Evolutionary conservation across 2,797 vertebrate species (phyloP).

Genomic region (Valencia hispanica): DNA sequence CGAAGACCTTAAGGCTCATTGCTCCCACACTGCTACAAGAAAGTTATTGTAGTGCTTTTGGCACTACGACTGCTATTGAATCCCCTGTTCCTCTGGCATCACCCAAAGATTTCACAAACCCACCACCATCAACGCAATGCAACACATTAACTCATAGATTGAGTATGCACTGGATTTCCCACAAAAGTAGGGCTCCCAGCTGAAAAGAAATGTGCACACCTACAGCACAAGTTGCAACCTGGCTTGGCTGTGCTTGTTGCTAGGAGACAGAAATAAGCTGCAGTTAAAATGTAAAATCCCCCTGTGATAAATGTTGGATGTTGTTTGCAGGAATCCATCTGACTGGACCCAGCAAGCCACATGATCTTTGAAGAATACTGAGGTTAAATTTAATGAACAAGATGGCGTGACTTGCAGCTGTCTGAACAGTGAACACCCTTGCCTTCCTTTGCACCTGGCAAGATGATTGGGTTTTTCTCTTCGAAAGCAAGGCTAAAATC

Average conservation of each 20-base stretch:
- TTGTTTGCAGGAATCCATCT: neutral
- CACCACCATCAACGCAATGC: no score
- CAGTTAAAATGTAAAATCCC: neutral
- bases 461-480: neutral
- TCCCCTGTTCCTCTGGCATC: no score
- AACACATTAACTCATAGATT: no score
- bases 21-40: neutral
- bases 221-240: neutral
- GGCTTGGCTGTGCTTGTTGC: neutral
- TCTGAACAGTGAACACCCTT: neutral
- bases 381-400: neutral
- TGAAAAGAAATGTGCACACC: no score
- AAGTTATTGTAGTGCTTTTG: neutral
- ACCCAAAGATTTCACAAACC: no score
- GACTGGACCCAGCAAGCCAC: neutral
- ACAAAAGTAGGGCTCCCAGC: no score
- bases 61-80: no score
- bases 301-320: no score
- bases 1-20: neutral
- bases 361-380: neutral
- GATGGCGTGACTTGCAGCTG: neutral
- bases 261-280: neutral
- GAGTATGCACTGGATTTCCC: no score
- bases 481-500: neutral
- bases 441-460: neutral